Evolutionary conservation across 2,888 invertebrate genomes (phyloP).

Genomic region (Dilophus febrilis): DNA sequence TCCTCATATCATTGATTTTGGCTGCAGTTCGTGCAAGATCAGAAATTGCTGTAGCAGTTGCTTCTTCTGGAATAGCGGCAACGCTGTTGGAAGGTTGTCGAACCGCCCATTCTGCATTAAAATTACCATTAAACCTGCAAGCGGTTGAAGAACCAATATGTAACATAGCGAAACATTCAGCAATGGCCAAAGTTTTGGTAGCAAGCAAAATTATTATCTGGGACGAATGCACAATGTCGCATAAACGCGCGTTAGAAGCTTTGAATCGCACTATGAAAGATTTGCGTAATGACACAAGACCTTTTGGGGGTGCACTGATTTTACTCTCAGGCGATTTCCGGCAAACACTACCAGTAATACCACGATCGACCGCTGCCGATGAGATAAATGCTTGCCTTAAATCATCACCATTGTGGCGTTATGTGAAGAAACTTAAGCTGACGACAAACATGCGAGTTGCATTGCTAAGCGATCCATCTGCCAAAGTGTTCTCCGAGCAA

Average conservation of each 20-base stretch:
- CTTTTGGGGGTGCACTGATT: constrained; percentile 12
- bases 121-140: constrained; percentile 16
- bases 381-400: constrained; percentile 14
- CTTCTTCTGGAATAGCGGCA: constrained; percentile 13
- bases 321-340: constrained; percentile 17
- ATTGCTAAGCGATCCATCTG: constrained; percentile 9
- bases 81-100: constrained; percentile 14
- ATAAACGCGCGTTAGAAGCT: constrained; percentile 16
- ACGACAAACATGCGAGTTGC: constrained; percentile 10
- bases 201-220: constrained; percentile 17
- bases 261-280: constrained; percentile 15
- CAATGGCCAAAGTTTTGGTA: constrained; percentile 17
- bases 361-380: constrained; percentile 14
- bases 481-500: constrained; percentile 9
- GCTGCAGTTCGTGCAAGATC: constrained; percentile 3
- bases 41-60: constrained; percentile 11
- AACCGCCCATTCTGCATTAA: constrained; percentile 19
- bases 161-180: constrained; percentile 17
- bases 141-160: constrained; percentile 15
- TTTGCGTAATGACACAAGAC: constrained; percentile 8
- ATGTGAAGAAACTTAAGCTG: constrained; percentile 9
- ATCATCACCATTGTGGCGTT: constrained; percentile 9
- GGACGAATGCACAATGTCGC: constrained; percentile 17
- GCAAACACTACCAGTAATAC: constrained; percentile 17
- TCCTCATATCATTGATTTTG: constrained; percentile 7